These are phyloP conservation scores for Papilio protenor DNA, from an alignment of 2,888 invertebrate genomes.

Conservation along the genomic window DNA sequence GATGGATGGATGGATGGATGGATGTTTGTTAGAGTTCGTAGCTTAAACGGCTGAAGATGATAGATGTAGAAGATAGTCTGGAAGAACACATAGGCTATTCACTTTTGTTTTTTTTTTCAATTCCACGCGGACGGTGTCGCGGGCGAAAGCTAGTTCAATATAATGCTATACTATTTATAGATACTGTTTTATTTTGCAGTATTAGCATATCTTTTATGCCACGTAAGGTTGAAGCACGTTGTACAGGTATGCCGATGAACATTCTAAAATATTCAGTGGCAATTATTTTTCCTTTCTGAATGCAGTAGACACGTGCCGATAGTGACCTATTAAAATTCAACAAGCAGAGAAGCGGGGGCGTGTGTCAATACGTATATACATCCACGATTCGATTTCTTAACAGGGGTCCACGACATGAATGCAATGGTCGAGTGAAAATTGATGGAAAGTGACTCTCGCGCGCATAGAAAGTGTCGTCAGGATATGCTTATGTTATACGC, in stretches of 20 bases:
- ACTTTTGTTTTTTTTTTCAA: too few species aligned
- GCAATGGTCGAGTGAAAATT: constrained; percentile 49
- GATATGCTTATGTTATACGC: constrained; percentile 27
- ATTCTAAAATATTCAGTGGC: constrained; percentile 32
- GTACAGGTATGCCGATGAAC: constrained; percentile 1
- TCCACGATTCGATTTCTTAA: constrained; percentile 37
- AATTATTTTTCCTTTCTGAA: constrained; percentile 26
- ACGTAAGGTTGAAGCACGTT: not conserved
- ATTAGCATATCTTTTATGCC: not conserved
- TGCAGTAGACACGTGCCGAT: constrained; percentile 34
- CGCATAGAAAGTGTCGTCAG: constrained; percentile 48
- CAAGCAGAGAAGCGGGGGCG: too few species aligned
- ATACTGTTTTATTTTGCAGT: too few species aligned
- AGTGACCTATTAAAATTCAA: too few species aligned
- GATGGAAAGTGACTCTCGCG: constrained; percentile 47
- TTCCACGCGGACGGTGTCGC: too few species aligned
- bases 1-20: too few species aligned
- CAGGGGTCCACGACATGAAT: constrained; percentile 38
- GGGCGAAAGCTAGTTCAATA: too few species aligned
- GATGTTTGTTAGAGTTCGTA: too few species aligned
- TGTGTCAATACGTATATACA: constrained; percentile 40
- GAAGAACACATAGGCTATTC: too few species aligned
- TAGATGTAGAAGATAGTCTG: too few species aligned
- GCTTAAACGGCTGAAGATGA: too few species aligned
- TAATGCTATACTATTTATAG: not conserved